Evolutionary conservation across 2,888 invertebrate species (phyloP), one percentile per base, ranked within the genome.

Genomic region (Rhopalosiphum nymphaeae): DNA sequence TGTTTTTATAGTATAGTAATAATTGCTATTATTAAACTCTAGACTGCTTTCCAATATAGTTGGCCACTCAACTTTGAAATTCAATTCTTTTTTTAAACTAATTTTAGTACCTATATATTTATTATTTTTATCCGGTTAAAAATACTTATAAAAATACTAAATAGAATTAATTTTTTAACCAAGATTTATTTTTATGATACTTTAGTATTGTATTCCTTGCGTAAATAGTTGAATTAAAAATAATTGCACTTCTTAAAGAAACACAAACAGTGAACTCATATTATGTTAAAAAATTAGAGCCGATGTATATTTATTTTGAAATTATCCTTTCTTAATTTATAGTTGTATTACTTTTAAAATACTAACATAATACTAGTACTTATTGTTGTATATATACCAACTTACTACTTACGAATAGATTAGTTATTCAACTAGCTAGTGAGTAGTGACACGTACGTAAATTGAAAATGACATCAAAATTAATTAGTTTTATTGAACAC

Each of bases 401-500:
- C 87, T 21, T n/a, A 10, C 16, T 88, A 53, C 25, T 36, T 36
- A 88, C 21, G 21, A 25, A 29, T 36, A 25, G 53, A n/a, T 53
- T 87, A 21, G 78, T 36, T 9, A 21, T 78, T 36, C 36, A 25
- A 88, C 3, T 36, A 53, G 25, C 36, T n/a, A 29, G 49, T 5
- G n/a, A 87, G 86, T 29, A 86, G 13, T 49, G 16, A 46, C 53
- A 88, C 49, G 53, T 53, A 53, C 10, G 36, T 36, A n/a, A 88
- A 88, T n/a, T 53, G 53, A 88, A 88, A 88, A 88, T n/a, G n/a
- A 21, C 53, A 9, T 88, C 36, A 88, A 53, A 53, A 53, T 53
- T 88, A 88, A 53, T 88, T 49, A n/a, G n/a, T 88, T 21, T 21
- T 87, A 87, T 87, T n/a, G 87, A 53, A 53, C 87, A 88, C 7